phyloP scores from a whole-genome alignment of 23 tunicate genomes.

The Trididemnum nubilum region DNA sequence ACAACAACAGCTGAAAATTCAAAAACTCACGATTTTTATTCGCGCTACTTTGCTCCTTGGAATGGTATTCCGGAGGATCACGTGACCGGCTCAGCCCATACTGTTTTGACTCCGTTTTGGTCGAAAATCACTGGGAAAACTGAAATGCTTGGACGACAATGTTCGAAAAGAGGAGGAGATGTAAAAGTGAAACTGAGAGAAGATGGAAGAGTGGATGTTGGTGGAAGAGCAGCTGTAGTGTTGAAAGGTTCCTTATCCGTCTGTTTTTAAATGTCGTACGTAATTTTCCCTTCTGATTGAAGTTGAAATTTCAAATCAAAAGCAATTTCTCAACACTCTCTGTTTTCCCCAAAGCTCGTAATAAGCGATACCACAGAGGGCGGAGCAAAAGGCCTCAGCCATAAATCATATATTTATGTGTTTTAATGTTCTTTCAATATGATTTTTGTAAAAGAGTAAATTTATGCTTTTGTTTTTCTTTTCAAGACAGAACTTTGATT shows the following conservation, averaged over 20 bases:
- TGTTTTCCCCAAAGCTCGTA: too few relatives aligned
- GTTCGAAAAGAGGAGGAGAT: constrained; percentile 87
- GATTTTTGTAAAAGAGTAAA: too few relatives aligned
- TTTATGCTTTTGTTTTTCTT: too few relatives aligned
- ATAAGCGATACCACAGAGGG: too few relatives aligned
- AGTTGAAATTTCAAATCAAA: too few relatives aligned
- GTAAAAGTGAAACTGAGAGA: constrained; percentile 44
- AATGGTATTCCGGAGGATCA: constrained; percentile 94
- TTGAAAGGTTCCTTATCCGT: constrained; percentile 20
- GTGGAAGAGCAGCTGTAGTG: constrained; percentile 39
- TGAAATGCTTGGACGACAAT: constrained; percentile 56
- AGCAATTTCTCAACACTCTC: too few relatives aligned
- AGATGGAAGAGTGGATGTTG: constrained; percentile 57
- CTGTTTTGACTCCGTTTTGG: constrained; percentile 91
- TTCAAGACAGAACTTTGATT: too few relatives aligned
- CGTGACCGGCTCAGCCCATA: constrained; percentile 95
- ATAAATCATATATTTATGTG: too few relatives aligned
- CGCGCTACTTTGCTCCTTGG: constrained; percentile 97
- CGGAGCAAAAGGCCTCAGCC: too few relatives aligned
- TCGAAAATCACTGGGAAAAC: constrained; percentile 30
- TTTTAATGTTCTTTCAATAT: too few relatives aligned
- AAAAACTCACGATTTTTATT: constrained; percentile 54
- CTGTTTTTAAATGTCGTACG: too few relatives aligned
- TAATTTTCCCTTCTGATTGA: too few relatives aligned
- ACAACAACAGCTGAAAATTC: constrained; percentile 19